phyloP scores from a whole-genome alignment of 2,113 vertebrate genomes.

The Istiophorus platypterus region DNA sequence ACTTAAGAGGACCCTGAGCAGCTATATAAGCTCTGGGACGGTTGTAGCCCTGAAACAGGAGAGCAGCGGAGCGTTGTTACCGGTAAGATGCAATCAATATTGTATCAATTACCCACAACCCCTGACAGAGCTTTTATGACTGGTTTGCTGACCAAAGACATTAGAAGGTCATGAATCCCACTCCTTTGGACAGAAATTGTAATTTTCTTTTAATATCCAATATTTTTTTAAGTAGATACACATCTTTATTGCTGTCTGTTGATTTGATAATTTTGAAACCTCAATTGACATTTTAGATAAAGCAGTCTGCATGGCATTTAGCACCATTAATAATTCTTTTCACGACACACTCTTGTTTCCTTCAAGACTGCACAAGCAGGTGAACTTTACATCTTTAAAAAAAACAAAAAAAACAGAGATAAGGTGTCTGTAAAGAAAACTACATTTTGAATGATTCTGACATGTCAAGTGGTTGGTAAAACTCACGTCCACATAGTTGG shows the following conservation, averaged over 20 bases:
- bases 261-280: background rate
- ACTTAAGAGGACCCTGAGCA: slow-evolving; percentile 98
- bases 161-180: slow-evolving; percentile 31
- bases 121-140: slow-evolving; percentile 6
- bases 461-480: slow-evolving; percentile 18
- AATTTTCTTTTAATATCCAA: slow-evolving; percentile 22
- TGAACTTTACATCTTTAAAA: background rate
- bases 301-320: background rate
- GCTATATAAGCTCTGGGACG: slow-evolving; percentile 96
- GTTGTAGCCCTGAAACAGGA: slow-evolving; percentile 93
- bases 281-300: slow-evolving; percentile 27
- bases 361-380: background rate
- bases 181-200: slow-evolving; percentile 17
- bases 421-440: background rate
- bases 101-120: slow-evolving; percentile 20
- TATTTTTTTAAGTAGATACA: background rate
- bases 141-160: slow-evolving; percentile 23
- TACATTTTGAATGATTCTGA: background rate
- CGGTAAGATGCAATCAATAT: slow-evolving; percentile 37
- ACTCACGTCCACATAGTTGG: slow-evolving; percentile 99
- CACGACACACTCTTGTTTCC: background rate
- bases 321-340: background rate
- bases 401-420: background rate
- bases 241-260: background rate
- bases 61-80: slow-evolving; percentile 26